Evolutionary conservation across 2,888 invertebrate species (phyloP).

Genomic region (Lysandra bellargus): DNA sequence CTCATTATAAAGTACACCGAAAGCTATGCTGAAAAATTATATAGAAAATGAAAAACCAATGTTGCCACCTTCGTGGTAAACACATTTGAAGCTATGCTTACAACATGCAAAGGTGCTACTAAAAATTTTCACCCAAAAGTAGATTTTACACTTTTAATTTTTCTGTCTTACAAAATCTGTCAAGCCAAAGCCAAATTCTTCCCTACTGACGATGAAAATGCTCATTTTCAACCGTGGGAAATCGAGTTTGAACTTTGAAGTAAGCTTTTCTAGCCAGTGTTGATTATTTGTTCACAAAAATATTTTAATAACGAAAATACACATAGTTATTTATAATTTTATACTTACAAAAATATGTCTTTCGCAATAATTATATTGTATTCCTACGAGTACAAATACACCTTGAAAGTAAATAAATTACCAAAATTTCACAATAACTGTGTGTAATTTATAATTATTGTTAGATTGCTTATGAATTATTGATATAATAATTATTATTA

Average conservation of each 20-base stretch:
- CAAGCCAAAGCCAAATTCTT: too few species aligned
- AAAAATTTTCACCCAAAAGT: too few species aligned
- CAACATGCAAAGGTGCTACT: too few species aligned
- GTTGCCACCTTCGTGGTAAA: too few species aligned
- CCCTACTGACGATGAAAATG: not conserved
- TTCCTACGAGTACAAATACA: conserved; percentile 24
- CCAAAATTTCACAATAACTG: conserved; percentile 27
- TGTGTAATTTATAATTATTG: conserved; percentile 33
- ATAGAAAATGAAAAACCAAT: too few species aligned
- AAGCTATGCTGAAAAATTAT: too few species aligned
- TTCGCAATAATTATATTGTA: conserved; percentile 23
- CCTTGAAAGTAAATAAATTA: conserved; percentile 34
- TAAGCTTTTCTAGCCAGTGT: not conserved
- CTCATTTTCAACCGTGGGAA: not conserved
- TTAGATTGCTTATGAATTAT: conserved; percentile 20
- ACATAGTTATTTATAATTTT: not conserved
- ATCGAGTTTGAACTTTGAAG: not conserved
- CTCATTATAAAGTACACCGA: too few species aligned
- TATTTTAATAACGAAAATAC: conserved; percentile 9
- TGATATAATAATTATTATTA: not conserved
- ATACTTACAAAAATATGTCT: conserved; percentile 5
- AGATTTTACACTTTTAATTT: too few species aligned
- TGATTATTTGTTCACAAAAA: not conserved
- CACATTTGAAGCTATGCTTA: too few species aligned
- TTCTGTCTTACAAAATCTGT: too few species aligned